Conservation (phyloP, 2,888 invertebrate genomes). For the Platerodrilus igneus region DNA sequence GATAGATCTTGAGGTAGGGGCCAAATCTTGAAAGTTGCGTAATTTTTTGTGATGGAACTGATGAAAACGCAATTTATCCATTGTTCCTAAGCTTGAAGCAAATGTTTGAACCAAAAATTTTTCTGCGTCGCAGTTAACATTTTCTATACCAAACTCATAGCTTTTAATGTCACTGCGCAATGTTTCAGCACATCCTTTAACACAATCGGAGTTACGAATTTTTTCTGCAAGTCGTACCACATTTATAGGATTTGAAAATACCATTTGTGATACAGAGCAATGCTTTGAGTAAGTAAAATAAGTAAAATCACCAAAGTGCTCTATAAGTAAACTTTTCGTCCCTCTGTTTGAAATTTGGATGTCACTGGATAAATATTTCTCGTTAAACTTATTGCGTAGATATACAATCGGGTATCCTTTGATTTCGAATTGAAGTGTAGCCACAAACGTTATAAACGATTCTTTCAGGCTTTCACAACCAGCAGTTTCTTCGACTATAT, state of each 20-base stretch:
- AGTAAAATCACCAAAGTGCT: constrained; percentile 2
- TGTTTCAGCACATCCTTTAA: constrained; percentile 1
- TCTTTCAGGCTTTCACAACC: no score
- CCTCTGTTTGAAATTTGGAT: not conserved
- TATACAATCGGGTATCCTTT: constrained; percentile 1
- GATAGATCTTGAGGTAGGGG: no score
- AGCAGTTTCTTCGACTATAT: not conserved
- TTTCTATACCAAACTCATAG: constrained; percentile 4
- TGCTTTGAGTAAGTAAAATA: not conserved
- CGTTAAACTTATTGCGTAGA: constrained; percentile 4
- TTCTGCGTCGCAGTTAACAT: not conserved
- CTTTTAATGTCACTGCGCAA: not conserved
- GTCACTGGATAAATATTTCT: constrained; percentile 1
- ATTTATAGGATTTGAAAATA: constrained; percentile 2
- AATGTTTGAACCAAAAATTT: not conserved
- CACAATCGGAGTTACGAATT: constrained; percentile 2
- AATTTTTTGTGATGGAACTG: no score
- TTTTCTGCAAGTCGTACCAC: not conserved
- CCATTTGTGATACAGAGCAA: not conserved
- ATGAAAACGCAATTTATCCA: no score
- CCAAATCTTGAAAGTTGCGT: no score
- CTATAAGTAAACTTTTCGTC: constrained; percentile 2
- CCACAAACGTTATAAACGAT: not conserved
- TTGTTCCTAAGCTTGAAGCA: no score
- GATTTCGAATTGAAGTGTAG: constrained; percentile 2